phyloP scores from a whole-genome alignment of 2,888 invertebrate species.

The Oegoconia quadripuncta region DNA sequence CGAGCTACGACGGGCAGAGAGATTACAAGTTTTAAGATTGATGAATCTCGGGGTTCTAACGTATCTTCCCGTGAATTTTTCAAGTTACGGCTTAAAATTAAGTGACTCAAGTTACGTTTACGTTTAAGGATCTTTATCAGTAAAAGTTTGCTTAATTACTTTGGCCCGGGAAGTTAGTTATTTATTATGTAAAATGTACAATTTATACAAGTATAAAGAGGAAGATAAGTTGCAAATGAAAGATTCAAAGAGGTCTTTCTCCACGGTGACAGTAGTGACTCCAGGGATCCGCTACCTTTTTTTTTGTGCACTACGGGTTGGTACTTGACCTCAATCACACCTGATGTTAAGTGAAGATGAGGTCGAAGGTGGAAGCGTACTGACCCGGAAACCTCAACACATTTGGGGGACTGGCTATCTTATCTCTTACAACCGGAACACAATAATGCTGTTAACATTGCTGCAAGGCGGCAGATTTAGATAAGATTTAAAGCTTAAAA shows the following conservation, averaged over 20 bases:
- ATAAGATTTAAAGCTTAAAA: too few relatives aligned
- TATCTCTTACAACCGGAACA: too few relatives aligned
- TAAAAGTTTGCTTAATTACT: constrained; percentile 5
- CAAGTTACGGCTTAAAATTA: constrained; percentile 28
- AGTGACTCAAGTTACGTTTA: constrained; percentile 36
- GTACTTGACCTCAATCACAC: too few relatives aligned
- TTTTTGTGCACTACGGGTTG: too few relatives aligned
- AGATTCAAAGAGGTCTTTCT: neutral
- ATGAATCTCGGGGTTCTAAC: constrained; percentile 49
- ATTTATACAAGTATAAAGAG: neutral
- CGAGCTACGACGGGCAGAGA: constrained; percentile 28
- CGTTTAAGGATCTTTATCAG: constrained; percentile 23
- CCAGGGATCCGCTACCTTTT: too few relatives aligned
- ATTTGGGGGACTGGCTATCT: too few relatives aligned
- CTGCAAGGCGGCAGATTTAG: too few relatives aligned
- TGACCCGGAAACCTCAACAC: too few relatives aligned
- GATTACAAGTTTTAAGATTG: constrained; percentile 66
- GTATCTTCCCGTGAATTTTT: constrained; percentile 33
- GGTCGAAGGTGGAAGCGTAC: too few relatives aligned
- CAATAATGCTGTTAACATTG: too few relatives aligned
- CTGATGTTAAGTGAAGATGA: too few relatives aligned
- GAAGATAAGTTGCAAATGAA: neutral
- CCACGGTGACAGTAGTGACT: too few relatives aligned
- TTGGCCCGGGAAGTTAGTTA: neutral
- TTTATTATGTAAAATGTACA: neutral